Evolutionary conservation across 2,888 invertebrate species (phyloP).

Genomic region (Watsonalla cultraria): DNA sequence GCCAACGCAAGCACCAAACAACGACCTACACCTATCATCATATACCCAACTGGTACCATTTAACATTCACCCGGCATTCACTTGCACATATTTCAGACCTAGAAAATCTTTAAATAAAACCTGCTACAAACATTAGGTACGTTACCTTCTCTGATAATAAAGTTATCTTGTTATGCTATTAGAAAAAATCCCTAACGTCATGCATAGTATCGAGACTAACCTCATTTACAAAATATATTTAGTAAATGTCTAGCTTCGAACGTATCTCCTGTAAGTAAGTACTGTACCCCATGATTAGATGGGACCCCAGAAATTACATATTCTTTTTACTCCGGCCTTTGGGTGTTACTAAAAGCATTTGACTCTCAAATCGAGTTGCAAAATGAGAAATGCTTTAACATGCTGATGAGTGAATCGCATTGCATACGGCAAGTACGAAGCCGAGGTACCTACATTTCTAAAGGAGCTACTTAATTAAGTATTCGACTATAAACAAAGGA

Average conservation of each 20-base stretch:
- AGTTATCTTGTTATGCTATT: too few species aligned
- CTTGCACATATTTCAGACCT: too few species aligned
- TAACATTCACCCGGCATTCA: not conserved
- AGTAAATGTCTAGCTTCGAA: too few species aligned
- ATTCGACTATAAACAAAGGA: too few species aligned
- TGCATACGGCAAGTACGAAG: slow-evolving; percentile 8
- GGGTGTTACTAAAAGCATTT: slow-evolving; percentile 72
- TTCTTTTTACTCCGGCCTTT: slow-evolving; percentile 54
- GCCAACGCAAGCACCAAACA: slow-evolving; percentile 77
- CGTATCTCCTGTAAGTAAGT: too few species aligned
- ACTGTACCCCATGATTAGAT: not conserved
- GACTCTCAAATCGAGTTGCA: slow-evolving; percentile 2
- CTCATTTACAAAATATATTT: too few species aligned
- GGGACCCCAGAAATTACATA: not conserved
- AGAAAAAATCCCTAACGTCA: too few species aligned
- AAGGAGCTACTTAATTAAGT: too few species aligned
- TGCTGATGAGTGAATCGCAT: not conserved
- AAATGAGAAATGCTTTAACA: not conserved
- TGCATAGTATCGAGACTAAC: too few species aligned
- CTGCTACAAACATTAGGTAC: too few species aligned
- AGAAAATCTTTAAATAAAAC: too few species aligned
- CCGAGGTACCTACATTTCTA: not conserved
- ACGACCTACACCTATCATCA: slow-evolving; percentile 82
- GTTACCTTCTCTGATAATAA: too few species aligned
- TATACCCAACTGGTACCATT: slow-evolving; percentile 46